These are phyloP conservation scores for Cerastis leucographa DNA, from an alignment of 2,888 invertebrate genomes.

Conservation along the genomic window DNA sequence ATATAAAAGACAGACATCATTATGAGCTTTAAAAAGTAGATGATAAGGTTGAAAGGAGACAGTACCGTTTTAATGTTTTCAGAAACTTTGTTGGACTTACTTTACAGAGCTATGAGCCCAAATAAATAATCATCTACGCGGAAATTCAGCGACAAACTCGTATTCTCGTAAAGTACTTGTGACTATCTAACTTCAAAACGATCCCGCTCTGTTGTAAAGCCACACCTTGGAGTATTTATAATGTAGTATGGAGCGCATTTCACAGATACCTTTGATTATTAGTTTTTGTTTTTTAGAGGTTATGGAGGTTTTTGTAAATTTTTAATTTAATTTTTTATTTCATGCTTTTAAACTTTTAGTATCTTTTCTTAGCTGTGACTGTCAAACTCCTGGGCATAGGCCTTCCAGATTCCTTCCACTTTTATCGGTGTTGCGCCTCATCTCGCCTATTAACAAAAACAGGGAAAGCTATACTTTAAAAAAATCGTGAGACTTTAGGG, in stretches of 20 bases:
- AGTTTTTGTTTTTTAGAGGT: too few relatives aligned
- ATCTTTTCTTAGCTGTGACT: too few relatives aligned
- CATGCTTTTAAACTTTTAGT: too few relatives aligned
- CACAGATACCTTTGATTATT: too few relatives aligned
- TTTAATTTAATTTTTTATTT: too few relatives aligned
- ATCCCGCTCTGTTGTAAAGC: slow-evolving; percentile 19
- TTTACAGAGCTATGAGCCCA: slow-evolving; percentile 23
- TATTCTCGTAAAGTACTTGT: slow-evolving; percentile 4
- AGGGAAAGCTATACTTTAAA: too few relatives aligned
- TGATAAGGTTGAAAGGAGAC: slow-evolving; percentile 22
- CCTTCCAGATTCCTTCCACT: too few relatives aligned
- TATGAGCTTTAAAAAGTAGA: slow-evolving; percentile 29
- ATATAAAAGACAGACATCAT: slow-evolving; percentile 19
- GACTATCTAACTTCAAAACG: slow-evolving; percentile 28
- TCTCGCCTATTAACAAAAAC: too few relatives aligned
- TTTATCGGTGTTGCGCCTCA: too few relatives aligned
- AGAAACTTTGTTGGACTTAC: slow-evolving; percentile 23
- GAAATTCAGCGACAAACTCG: slow-evolving; percentile 33
- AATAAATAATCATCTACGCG: slow-evolving; percentile 45
- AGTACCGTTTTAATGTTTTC: slow-evolving; percentile 23
- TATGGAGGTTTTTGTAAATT: too few relatives aligned
- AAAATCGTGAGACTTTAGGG: too few relatives aligned
- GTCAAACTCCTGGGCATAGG: too few relatives aligned
- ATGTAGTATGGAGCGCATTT: not conserved
- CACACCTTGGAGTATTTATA: slow-evolving; percentile 15